Base-by-base conservation (phyloP, 2,888 invertebrate genomes). In the Eretmocerus hayati region DNA sequence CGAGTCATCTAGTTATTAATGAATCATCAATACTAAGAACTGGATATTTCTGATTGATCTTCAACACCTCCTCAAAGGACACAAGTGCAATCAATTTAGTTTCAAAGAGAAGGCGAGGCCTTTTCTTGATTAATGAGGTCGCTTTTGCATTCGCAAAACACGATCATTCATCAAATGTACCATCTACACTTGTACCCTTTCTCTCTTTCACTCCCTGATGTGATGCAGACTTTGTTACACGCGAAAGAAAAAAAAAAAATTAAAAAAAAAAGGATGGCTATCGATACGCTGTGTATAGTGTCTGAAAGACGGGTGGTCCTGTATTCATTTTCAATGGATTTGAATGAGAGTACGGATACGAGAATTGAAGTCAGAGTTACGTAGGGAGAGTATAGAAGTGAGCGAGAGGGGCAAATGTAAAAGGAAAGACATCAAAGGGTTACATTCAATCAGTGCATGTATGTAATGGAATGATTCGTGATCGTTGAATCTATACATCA, bases 251-350 rank as follows among this genome's bases (percentile, higher is more conserved):
- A 30, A 32, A 41, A 39, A 39, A 41, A 48, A 47, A 44, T 41
- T 33, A 44, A 30, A 19, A 33, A 39, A 15, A 35, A 16, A 9
- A 4, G 22, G 26, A n/a, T 35, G 37, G 39, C 38, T 30, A 26
- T 21, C 18, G 23, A 38, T 30, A 9, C 23, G 21, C 33, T 18
- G 37, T 18, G 13, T 16, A 21, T 13, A 37, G 37, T 21, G 39
- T 37, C 31, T 39, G 37, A n/a, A 21, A 19, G 37, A 44, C 47
- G 47, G 50, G 47, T 47, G 51, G 47, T 51, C 51, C 44, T 18
- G 37, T n/a, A n/a, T 42, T 47, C 40, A 35, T 46, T 46, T 30
- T n/a, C n/a, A n/a, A n/a, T n/a, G n/a, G n/a, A n/a, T n/a, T n/a
- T n/a, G n/a, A n/a, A n/a, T n/a, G 22, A 47, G 42, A 40, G 30